phyloP scores from a whole-genome alignment of 2,113 vertebrate species.

The Tinamus guttatus region DNA sequence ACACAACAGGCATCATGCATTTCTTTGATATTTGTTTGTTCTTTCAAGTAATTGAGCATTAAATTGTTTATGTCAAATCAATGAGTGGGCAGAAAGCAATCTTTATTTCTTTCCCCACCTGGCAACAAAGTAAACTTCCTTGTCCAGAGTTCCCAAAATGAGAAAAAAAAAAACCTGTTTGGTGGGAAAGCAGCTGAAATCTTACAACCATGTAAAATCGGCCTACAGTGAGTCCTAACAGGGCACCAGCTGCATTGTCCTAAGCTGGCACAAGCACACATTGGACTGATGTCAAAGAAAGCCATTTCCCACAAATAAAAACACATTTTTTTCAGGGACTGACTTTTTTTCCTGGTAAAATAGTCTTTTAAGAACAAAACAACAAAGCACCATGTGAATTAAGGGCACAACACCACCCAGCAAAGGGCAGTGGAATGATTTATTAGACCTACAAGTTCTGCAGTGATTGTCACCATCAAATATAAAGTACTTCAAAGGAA shows the following conservation, averaged over 20 bases:
- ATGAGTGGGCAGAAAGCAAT: neutral
- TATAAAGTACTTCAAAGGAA: neutral
- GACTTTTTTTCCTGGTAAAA: neutral
- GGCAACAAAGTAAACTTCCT: neutral
- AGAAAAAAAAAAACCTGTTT: neutral
- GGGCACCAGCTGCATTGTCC: neutral
- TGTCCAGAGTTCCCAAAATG: neutral
- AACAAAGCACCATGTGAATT: neutral
- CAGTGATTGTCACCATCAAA: neutral
- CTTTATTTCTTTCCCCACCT: neutral
- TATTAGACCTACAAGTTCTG: neutral
- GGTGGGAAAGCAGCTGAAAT: neutral
- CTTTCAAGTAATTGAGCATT: neutral
- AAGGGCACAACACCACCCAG: neutral
- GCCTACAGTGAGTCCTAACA: neutral
- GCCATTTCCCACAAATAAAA: neutral
- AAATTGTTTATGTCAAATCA: neutral
- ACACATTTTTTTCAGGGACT: neutral
- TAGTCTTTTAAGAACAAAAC: neutral
- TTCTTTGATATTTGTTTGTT: neutral
- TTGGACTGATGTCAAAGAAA: neutral
- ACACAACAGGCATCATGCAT: neutral
- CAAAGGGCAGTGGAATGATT: neutral
- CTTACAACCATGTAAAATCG: neutral
- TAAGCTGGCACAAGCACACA: neutral